phyloP scores from a whole-genome alignment of 2,113 vertebrate genomes.

The Sminthopsis crassicaudata region DNA sequence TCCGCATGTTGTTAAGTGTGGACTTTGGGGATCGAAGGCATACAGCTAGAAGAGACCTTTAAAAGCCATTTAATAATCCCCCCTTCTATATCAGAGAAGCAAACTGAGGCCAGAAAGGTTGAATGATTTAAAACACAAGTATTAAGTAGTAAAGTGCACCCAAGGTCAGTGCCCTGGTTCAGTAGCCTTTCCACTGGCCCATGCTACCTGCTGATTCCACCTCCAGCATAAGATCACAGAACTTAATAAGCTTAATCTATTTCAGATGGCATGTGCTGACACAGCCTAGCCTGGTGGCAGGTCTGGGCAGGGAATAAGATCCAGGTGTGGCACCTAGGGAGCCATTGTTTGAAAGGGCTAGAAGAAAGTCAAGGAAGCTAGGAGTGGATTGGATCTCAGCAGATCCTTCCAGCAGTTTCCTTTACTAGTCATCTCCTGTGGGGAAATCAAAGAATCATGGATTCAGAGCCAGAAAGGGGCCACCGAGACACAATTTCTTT shows the following conservation, averaged over 20 bases:
- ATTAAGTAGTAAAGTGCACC: background rate
- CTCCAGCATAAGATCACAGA: background rate
- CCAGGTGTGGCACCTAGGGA: background rate
- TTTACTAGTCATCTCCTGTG: background rate
- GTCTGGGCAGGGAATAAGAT: background rate
- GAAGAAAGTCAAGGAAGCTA: background rate
- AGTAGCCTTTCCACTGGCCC: background rate
- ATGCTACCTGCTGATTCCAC: background rate
- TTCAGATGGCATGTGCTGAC: conserved; percentile 1
- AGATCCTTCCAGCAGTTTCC: background rate
- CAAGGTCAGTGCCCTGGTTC: background rate
- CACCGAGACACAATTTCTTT: background rate
- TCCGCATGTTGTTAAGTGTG: background rate
- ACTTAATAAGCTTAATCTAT: background rate
- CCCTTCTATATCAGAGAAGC: background rate
- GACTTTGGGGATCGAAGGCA: background rate
- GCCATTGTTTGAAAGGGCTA: background rate
- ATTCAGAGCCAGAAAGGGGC: background rate
- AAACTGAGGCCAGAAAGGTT: background rate
- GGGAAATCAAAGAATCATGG: background rate
- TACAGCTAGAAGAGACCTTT: background rate
- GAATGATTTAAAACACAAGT: background rate
- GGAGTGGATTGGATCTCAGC: background rate
- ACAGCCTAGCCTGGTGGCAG: background rate
- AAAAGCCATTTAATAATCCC: background rate